Conservation (phyloP, 2,888 invertebrate genomes). For the Creontiades dilutus region DNA sequence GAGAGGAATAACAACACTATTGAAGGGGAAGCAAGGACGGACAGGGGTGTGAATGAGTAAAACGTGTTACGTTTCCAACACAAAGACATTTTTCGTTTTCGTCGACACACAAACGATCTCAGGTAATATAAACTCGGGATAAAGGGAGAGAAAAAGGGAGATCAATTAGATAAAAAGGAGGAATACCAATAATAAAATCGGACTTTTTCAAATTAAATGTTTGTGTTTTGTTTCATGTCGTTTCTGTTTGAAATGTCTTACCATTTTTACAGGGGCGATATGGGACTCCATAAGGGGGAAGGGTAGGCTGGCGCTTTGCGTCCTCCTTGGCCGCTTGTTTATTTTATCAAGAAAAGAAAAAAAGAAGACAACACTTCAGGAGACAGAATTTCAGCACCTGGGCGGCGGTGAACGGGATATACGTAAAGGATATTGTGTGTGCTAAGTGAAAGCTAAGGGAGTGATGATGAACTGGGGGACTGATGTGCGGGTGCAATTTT, state of each 20-base stretch:
- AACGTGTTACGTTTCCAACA: conserved; percentile 5
- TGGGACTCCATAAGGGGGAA: conserved; percentile 71
- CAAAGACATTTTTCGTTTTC: conserved; percentile 36
- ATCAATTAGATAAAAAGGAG: conserved; percentile 8
- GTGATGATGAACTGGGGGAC: not conserved
- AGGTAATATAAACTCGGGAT: conserved; percentile 12
- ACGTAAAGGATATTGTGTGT: conserved; percentile 12
- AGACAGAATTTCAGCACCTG: conserved; percentile 48
- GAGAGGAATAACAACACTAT: not conserved
- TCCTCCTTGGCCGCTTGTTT: conserved; percentile 70
- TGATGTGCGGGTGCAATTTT: not conserved
- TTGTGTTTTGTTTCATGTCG: not conserved
- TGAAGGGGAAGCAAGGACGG: not conserved
- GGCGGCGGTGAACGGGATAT: conserved; percentile 33
- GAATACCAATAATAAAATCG: not conserved
- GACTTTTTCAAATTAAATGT: conserved; percentile 8
- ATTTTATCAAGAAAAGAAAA: conserved; percentile 56
- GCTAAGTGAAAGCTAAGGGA: not conserved
- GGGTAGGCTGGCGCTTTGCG: conserved; percentile 70
- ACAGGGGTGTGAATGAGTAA: conserved; percentile 33
- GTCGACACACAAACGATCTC: conserved; percentile 51
- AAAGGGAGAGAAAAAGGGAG: not conserved
- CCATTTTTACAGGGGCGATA: conserved; percentile 70
- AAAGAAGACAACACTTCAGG: conserved; percentile 56
- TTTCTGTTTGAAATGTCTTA: conserved; percentile 47